Base-by-base conservation (phyloP, 2,888 invertebrate genomes). In the Eilema sororculum region DNA sequence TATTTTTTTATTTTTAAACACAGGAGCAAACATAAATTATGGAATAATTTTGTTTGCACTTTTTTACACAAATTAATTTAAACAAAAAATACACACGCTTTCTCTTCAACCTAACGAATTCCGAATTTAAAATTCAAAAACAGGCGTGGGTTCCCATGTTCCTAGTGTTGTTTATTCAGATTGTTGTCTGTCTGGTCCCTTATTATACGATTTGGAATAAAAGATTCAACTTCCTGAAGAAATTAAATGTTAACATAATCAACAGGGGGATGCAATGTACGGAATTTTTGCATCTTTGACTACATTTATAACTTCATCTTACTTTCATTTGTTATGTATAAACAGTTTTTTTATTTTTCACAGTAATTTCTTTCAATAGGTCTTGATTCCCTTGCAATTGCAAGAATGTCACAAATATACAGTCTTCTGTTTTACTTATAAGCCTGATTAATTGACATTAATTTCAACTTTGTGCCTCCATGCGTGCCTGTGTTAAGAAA, bases 241-340 rank as follows among this genome's bases (percentile, higher is more conserved):
- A 80, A 78, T 81, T 78, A 78, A 83, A 81, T 65, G 71, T 69
- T 72, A 74, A 80, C 78, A 74, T 74, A 76, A 82, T 79, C 77
- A 82, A 67, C 71, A 59, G 41, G 67, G 30, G 57, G 76, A 67
- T 52, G 52, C 52, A n/a, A 52, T 52, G 9, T 52, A 6, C 46
- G 13, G 20, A 16, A 13, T 3, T 0, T 46, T 20, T 46, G 46
- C 46, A 20, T 46, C 0, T 46, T 46, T 46, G 0, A 41, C 41
- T 41, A 41, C 1, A n/a, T n/a, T 41, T 41, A 12, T 41, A 1
- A 33, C 33, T n/a, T n/a, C 3, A 8, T 8, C 33, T 33, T n/a
- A n/a, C n/a, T n/a, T n/a, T n/a, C n/a, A n/a, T n/a, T n/a, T n/a
- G n/a, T n/a, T n/a, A n/a, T n/a, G n/a, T n/a, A n/a, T n/a, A n/a